phyloP scores from a whole-genome alignment of 2,888 invertebrate species.

The Dryocosmus kuriphilus region DNA sequence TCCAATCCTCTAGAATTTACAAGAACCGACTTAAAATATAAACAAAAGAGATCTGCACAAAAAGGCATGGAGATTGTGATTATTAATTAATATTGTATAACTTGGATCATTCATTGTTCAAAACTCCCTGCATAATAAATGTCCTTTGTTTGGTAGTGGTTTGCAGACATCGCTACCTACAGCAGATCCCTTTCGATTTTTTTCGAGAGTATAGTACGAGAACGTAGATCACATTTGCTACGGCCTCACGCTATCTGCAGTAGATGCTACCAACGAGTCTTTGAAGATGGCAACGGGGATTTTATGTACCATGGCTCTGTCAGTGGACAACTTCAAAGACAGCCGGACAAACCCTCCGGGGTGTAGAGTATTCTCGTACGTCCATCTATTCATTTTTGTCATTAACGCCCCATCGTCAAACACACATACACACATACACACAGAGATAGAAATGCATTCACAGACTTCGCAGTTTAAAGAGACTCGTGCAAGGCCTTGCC shows the following conservation, averaged over 20 bases:
- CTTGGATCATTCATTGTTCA: too few relatives aligned
- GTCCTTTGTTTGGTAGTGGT: constrained; percentile 43
- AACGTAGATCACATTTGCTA: constrained; percentile 70
- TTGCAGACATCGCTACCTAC: constrained; percentile 54
- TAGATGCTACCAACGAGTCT: constrained; percentile 61
- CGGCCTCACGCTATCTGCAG: constrained; percentile 61
- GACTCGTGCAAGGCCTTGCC: not conserved
- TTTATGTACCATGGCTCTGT: constrained; percentile 40
- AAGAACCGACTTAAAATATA: too few relatives aligned
- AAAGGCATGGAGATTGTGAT: too few relatives aligned
- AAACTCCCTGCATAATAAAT: not conserved
- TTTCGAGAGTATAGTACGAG: constrained; percentile 54
- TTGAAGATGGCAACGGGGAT: constrained; percentile 48
- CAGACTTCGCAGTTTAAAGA: not conserved
- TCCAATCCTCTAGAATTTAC: too few relatives aligned
- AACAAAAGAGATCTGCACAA: too few relatives aligned
- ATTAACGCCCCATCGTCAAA: constrained; percentile 46
- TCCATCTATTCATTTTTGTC: constrained; percentile 53
- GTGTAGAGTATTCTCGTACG: constrained; percentile 47
- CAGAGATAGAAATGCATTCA: not conserved
- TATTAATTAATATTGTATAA: too few relatives aligned
- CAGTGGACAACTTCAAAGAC: constrained; percentile 55
- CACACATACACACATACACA: not conserved
- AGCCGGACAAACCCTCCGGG: constrained; percentile 54
- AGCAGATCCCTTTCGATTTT: constrained; percentile 56